Conservation (phyloP, 2,888 invertebrate species). For the Zaprionus lineosus region DNA sequence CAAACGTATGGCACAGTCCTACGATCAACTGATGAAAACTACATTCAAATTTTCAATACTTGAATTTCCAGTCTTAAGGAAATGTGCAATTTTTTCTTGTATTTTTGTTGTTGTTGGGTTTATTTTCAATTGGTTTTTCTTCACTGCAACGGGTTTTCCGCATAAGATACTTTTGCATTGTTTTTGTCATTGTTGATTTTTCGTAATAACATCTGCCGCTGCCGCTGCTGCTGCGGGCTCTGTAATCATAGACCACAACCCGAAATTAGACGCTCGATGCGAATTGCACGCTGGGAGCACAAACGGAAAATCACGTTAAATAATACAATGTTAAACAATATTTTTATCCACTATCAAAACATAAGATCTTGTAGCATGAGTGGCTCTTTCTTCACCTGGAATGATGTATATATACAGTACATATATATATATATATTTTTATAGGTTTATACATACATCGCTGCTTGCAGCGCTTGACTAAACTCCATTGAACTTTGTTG, state of each 20-base stretch:
- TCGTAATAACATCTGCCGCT: conserved; percentile 20
- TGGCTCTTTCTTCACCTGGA: neutral
- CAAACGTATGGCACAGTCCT: too few relatives aligned
- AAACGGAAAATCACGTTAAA: conserved; percentile 42
- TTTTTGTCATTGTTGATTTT: conserved; percentile 23
- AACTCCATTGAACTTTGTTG: conserved; percentile 28
- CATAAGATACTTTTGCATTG: conserved; percentile 17
- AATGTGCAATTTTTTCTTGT: too few relatives aligned
- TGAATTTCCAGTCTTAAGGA: too few relatives aligned
- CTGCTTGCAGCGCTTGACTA: conserved; percentile 7
- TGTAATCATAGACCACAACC: conserved; percentile 36
- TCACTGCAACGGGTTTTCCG: conserved; percentile 37
- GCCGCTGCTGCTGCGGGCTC: neutral
- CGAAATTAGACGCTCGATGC: conserved; percentile 27
- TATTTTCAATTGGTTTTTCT: conserved; percentile 35
- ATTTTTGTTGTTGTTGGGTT: too few relatives aligned
- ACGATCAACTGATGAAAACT: too few relatives aligned
- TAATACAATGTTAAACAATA: conserved; percentile 26
- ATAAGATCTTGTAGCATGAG: neutral
- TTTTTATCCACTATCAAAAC: too few relatives aligned
- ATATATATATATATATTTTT: neutral
- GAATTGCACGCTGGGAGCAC: conserved; percentile 1
- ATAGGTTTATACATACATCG: conserved; percentile 7
- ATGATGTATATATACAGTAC: too few relatives aligned
- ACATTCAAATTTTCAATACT: too few relatives aligned